Evolutionary conservation across 1,140 invertebrate genomes (phyloP).

Genomic region (Leptinotarsa undecemlineata): DNA sequence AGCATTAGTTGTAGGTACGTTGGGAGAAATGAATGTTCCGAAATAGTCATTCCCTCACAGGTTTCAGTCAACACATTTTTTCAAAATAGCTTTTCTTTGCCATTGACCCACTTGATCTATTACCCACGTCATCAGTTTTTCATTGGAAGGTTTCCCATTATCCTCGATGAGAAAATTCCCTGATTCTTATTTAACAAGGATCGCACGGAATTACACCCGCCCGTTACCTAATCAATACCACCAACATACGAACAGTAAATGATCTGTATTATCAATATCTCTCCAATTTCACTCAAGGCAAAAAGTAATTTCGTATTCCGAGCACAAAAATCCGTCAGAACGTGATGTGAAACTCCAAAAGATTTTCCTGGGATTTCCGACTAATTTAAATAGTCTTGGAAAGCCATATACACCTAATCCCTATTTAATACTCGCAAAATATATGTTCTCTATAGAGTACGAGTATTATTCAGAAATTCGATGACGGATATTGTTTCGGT

Average conservation of each 20-base stretch:
- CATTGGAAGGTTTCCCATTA: too few species aligned
- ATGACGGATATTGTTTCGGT: background rate
- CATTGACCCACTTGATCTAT: too few species aligned
- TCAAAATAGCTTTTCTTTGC: too few species aligned
- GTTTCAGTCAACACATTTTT: too few species aligned
- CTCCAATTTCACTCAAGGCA: background rate
- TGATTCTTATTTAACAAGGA: too few species aligned
- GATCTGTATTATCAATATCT: constrained; percentile 3
- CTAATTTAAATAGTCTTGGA: constrained; percentile 1
- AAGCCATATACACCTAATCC: background rate
- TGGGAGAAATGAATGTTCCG: too few species aligned
- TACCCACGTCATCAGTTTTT: too few species aligned
- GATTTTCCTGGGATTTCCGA: constrained; percentile 5
- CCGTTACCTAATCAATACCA: background rate
- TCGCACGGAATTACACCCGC: background rate
- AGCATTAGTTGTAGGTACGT: too few species aligned
- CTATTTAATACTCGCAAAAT: background rate
- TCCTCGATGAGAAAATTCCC: too few species aligned
- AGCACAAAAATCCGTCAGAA: background rate
- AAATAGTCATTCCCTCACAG: too few species aligned
- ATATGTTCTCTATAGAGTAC: background rate
- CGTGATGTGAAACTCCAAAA: background rate
- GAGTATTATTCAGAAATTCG: background rate
- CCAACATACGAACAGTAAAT: background rate
- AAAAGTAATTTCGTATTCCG: constrained; percentile 2